These are phyloP conservation scores for Carassius auratus DNA, from an alignment of 2,113 vertebrate genomes.

Conservation along the genomic window DNA sequence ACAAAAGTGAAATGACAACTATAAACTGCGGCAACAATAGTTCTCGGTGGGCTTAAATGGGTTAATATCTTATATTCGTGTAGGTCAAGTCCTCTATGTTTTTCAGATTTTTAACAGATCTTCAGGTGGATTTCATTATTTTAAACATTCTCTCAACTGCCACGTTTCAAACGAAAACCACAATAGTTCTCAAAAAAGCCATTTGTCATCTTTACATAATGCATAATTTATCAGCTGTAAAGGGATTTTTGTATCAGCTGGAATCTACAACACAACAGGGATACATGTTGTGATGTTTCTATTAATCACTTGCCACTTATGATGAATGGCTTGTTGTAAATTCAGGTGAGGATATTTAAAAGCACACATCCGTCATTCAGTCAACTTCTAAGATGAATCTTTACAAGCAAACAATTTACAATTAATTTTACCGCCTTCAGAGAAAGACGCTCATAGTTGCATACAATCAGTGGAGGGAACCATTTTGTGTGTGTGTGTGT, in stretches of 20 bases:
- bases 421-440: neutral
- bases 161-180: neutral
- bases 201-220: conserved; percentile 34
- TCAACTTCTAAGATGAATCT: conserved; percentile 15
- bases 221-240: conserved; percentile 3
- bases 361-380: conserved; percentile 62
- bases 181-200: neutral
- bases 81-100: neutral
- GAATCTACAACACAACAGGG: conserved; percentile 17
- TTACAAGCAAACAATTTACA: conserved; percentile 30
- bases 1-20: too few species aligned
- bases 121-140: neutral
- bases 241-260: conserved; percentile 13
- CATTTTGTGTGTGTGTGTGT: neutral
- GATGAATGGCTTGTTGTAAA: conserved; percentile 54
- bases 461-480: neutral
- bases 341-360: conserved; percentile 56
- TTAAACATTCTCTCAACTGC: neutral
- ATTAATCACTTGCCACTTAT: conserved; percentile 58
- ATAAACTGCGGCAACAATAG: too few species aligned
- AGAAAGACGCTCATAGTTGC: neutral
- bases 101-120: neutral
- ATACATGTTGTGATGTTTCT: conserved; percentile 43
- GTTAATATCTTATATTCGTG: neutral
- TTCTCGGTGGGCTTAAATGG: too few species aligned